Percentiles rank a stretch among this genome's conserved stretches.
These are phyloP conservation scores for Parazoanthus atlanticus DNA, from an alignment of 92 coral and sea anemone genomes.

Conservation along the genomic window DNA sequence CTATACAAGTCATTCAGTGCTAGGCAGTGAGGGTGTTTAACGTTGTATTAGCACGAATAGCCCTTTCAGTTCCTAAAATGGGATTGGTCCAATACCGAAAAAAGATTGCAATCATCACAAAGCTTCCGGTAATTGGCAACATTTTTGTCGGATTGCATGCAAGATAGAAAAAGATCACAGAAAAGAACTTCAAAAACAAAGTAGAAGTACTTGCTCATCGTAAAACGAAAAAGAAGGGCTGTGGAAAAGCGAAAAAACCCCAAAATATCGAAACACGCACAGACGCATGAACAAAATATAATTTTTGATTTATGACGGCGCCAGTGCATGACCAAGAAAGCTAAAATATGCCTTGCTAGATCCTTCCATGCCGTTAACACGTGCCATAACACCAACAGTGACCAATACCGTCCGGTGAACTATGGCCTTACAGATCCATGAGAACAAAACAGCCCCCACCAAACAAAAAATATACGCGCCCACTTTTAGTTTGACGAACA, in stretches of 20 bases:
- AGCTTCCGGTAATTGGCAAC: constrained; percentile 1
- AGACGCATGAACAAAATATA: background rate
- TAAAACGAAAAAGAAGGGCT: background rate
- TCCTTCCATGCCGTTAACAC: constrained; percentile 13
- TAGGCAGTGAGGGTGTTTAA: background rate
- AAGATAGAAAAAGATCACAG: background rate
- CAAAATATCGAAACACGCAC: background rate
- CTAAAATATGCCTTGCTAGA: constrained; percentile 1
- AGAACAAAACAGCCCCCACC: background rate
- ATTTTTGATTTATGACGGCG: background rate
- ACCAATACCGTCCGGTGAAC: constrained; percentile 12
- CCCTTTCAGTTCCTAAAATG: background rate
- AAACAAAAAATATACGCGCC: background rate
- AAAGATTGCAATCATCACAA: constrained; percentile 29
- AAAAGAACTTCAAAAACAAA: background rate
- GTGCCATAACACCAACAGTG: background rate
- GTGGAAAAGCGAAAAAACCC: background rate
- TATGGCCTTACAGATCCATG: background rate
- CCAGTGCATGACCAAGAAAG: background rate
- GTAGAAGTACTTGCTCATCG: background rate
- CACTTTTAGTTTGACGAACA: background rate
- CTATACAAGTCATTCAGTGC: background rate
- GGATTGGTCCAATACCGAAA: constrained; percentile 23
- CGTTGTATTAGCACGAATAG: constrained; percentile 3
- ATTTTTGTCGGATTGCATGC: constrained; percentile 5